Base-by-base conservation (phyloP, 2,888 invertebrate genomes). In the Hydriomena furcata region DNA sequence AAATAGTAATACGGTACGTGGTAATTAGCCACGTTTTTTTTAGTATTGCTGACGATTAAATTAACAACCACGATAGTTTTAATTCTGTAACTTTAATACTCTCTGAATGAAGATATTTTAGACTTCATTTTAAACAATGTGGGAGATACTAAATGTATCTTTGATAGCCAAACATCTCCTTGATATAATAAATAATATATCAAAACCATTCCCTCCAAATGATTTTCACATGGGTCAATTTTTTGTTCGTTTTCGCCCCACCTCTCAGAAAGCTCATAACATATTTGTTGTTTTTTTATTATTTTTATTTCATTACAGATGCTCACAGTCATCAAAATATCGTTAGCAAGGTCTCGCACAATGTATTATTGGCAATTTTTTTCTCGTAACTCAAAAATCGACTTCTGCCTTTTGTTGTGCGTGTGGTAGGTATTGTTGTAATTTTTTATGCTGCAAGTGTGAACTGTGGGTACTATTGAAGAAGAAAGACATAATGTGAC, bases 271-370 rank as follows among this genome's bases (percentile, higher is more conserved):
- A 76, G 68, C 72, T 71, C 65, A 62, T 68, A 68, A 64, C 62
- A 66, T 73, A 68, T 62, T 66, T 51, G 62, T 69, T 61, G 17
- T 17, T 17, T 17, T 17, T 17, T 17, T 70, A 62, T 69, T 76
- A 73, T 79, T 82, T 71, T 81, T 76, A 79, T 85, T 84, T 84
- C 79, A 84, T 86, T 81, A 83, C 76, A 71, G 63, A 65, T 69
- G 75, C 67, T 64, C 73, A 68, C 56, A 57, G 75, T 83, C 85
- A 88, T 88, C 88, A 88, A 86, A 86, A 83, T 74, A 80, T 88
- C 88, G 85, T 88, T 88, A 88, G 82, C 70, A 61, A 61, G 68
- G 61, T 50, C 53, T 66, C 61, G 60, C 67, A 76, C 77, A 77
- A 74, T 79, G 74, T 71, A 65, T 78, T 83, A 83, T 84, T 81